Percentiles rank a stretch among this genome's conserved stretches.
Evolutionary conservation across 2,797 vertebrate species (phyloP).

Genomic region (Sarcoramphus papa): DNA sequence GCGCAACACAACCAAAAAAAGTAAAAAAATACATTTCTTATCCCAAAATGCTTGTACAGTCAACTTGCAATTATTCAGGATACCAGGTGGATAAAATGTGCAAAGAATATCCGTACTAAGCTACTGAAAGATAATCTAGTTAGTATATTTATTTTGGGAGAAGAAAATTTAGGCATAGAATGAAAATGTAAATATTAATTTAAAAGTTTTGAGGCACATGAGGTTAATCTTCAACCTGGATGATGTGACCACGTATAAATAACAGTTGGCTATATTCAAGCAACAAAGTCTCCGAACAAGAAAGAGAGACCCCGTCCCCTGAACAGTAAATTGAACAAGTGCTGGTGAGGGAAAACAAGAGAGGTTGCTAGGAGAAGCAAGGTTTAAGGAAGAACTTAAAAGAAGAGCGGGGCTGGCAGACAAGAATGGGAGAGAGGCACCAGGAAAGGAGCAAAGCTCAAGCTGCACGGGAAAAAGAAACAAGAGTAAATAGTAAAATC

Average conservation of each 20-base stretch:
- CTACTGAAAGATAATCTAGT: constrained; percentile 2
- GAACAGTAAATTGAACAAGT: constrained; percentile 25
- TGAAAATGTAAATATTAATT: constrained; percentile 45
- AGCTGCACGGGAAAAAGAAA: background rate
- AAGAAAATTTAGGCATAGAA: background rate
- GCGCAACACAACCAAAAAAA: background rate
- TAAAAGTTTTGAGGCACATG: constrained; percentile 1
- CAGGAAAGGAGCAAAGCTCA: constrained; percentile 14
- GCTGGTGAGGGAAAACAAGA: constrained; percentile 2
- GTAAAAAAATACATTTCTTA: background rate
- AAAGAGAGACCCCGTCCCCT: background rate
- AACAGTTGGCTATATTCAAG: constrained; percentile 32
- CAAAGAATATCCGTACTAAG: background rate
- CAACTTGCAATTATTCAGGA: background rate
- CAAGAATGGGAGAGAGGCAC: constrained; percentile 17
- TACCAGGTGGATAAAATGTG: background rate
- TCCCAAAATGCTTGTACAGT: background rate
- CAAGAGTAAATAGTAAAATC: background rate
- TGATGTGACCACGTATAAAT: background rate
- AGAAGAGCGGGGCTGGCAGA: constrained; percentile 33
- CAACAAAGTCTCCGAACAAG: constrained; percentile 28
- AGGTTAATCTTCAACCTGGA: constrained; percentile 46
- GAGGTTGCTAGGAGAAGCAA: constrained; percentile 41
- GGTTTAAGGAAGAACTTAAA: constrained; percentile 44
- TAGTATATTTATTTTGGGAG: background rate